Conservation (phyloP, 1,140 invertebrate genomes). For the Bombus superbus region DNA sequence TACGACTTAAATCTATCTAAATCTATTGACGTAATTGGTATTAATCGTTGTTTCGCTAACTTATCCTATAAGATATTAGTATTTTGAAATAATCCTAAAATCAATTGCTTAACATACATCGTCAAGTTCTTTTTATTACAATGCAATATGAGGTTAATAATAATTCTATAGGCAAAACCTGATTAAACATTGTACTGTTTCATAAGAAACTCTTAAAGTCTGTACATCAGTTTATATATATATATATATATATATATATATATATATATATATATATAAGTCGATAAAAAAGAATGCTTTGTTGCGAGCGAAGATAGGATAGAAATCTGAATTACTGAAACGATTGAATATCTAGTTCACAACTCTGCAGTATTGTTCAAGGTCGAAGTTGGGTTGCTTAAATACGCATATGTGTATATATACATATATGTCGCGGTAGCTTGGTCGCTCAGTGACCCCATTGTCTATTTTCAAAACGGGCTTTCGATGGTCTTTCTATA, state of each 20-base stretch:
- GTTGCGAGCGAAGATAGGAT: background rate
- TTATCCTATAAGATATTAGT: background rate
- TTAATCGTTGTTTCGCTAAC: background rate
- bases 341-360: background rate
- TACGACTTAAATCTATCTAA: background rate
- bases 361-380: background rate
- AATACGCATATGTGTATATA: background rate
- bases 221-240: background rate
- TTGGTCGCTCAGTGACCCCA: conserved; percentile 17
- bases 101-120: too few relatives aligned
- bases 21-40: too few relatives aligned
- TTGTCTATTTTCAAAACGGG: conserved; percentile 44
- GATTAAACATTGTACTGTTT: background rate
- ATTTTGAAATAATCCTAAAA: too few relatives aligned
- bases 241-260: too few relatives aligned
- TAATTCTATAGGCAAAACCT: background rate
- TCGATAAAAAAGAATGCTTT: background rate
- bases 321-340: background rate
- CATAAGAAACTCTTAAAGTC: background rate
- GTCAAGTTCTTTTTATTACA: too few relatives aligned
- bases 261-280: background rate
- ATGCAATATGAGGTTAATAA: too few relatives aligned
- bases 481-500: background rate
- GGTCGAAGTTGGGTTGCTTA: background rate
- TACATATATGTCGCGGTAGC: too few relatives aligned